These are phyloP conservation scores for Hippotragus niger DNA, from an alignment of 2,113 vertebrate species.

Conservation along the genomic window DNA sequence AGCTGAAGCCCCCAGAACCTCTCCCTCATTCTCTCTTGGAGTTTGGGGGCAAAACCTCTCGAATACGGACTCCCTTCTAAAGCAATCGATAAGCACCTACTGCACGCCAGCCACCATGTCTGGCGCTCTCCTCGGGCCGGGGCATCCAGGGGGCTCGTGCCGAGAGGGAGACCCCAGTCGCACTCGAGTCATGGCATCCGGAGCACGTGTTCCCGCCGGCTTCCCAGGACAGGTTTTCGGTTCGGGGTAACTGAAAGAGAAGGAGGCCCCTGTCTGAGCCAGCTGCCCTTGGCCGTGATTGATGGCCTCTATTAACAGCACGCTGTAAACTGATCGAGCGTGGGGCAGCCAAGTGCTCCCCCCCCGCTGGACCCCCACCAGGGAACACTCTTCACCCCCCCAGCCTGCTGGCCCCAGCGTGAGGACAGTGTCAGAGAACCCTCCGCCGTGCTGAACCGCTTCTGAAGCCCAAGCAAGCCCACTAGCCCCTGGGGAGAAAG, in stretches of 20 bases:
- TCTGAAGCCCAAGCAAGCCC: not conserved
- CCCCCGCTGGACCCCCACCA: not conserved
- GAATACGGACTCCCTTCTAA: not conserved
- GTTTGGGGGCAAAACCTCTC: not conserved
- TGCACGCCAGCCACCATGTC: not conserved
- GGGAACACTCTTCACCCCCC: not conserved
- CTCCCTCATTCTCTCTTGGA: too few species aligned
- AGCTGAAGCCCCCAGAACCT: not conserved
- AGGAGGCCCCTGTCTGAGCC: constrained; percentile 8
- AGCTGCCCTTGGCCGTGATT: constrained; percentile 56
- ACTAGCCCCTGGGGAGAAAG: not conserved
- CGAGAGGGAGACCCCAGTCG: not conserved
- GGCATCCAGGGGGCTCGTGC: too few species aligned
- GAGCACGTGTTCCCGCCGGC: not conserved
- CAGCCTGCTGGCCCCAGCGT: not conserved
- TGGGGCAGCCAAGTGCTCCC: constrained; percentile 7
- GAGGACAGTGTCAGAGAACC: not conserved
- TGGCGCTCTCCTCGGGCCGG: not conserved
- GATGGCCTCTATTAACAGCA: constrained; percentile 65
- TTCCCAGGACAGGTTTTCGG: not conserved
- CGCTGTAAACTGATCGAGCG: constrained; percentile 61
- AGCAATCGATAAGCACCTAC: not conserved
- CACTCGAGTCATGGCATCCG: not conserved
- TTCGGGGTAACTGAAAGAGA: not conserved
- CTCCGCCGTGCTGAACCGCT: not conserved